Evolutionary conservation across 2,888 invertebrate species (phyloP).

Genomic region (Ischnus inquisitorius): DNA sequence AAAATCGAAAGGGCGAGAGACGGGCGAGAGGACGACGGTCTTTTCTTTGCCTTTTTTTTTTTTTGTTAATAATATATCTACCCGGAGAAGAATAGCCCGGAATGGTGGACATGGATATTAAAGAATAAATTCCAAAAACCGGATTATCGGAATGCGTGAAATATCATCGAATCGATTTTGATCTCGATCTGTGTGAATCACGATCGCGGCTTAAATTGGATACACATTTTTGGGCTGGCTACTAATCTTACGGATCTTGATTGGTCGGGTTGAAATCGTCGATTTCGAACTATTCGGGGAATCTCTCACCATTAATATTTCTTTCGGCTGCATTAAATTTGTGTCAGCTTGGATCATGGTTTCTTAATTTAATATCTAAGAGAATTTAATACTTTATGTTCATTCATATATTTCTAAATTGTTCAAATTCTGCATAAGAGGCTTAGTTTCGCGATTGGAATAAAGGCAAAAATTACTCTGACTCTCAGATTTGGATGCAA

Average conservation of each 20-base stretch:
- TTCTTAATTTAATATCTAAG: no score
- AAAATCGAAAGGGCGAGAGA: slow-evolving; percentile 59
- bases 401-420: no score
- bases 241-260: background rate
- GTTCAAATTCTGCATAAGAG: no score
- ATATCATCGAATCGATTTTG: slow-evolving; percentile 62
- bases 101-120: background rate
- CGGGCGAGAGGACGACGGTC: background rate
- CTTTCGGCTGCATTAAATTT: no score
- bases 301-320: no score
- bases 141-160: slow-evolving; percentile 49
- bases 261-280: background rate
- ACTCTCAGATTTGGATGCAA: no score
- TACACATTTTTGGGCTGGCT: slow-evolving; percentile 37
- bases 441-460: no score
- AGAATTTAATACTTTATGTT: no score
- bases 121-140: slow-evolving; percentile 50
- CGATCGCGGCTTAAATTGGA: slow-evolving; percentile 57
- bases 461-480: no score
- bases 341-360: no score
- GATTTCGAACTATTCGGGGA: background rate
- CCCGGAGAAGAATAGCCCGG: background rate
- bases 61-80: slow-evolving; percentile 49
- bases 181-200: slow-evolving; percentile 64
- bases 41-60: no score